Percentiles rank a stretch among this genome's conserved stretches.
phyloP scores from a whole-genome alignment of 2,888 invertebrate species.

The Hetaerina titia region DNA sequence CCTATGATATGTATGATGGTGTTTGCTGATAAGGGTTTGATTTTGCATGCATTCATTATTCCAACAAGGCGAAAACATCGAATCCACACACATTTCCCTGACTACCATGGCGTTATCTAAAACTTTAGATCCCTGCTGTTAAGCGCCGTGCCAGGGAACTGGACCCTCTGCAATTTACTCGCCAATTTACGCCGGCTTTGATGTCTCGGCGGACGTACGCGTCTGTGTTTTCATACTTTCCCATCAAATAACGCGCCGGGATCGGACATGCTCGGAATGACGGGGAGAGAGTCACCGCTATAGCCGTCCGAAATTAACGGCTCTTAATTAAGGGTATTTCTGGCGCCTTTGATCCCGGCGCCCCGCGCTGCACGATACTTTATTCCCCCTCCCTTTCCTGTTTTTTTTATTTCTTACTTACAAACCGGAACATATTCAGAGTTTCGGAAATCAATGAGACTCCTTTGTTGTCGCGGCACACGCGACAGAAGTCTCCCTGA shows the following conservation, averaged over 20 bases:
- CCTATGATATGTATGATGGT: no score
- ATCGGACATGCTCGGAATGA: neutral
- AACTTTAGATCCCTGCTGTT: no score
- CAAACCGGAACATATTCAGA: neutral
- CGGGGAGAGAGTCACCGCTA: neutral
- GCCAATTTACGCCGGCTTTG: no score
- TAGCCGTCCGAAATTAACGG: neutral
- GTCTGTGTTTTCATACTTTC: neutral
- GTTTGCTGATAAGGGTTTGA: no score
- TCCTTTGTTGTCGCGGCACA: neutral
- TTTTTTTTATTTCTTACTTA: neutral
- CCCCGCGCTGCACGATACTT: neutral
- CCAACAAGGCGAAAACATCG: no score
- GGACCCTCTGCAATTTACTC: no score
- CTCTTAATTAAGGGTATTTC: constrained; percentile 9
- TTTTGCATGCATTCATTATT: no score
- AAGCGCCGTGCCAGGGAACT: no score
- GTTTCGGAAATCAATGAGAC: neutral
- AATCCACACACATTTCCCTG: no score
- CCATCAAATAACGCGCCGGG: neutral
- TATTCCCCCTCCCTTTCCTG: neutral
- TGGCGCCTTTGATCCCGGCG: neutral
- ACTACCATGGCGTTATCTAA: no score
- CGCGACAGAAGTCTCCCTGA: neutral
- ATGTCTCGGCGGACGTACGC: no score